Evolutionary conservation across 1,140 invertebrate genomes (phyloP).

Genomic region (Sycophila sp.): DNA sequence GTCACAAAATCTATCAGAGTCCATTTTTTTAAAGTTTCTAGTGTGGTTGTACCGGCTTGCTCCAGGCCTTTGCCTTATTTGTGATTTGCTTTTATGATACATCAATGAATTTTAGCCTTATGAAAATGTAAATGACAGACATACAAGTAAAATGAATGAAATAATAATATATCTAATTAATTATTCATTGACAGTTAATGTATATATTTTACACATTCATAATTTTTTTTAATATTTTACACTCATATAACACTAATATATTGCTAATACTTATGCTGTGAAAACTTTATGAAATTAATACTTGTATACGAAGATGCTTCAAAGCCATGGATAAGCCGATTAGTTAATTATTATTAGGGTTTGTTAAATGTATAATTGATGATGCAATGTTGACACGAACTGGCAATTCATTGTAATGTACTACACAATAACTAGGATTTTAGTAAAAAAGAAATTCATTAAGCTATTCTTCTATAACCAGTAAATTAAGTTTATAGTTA

Average conservation of each 20-base stretch:
- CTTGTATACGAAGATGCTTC: constrained; percentile 29
- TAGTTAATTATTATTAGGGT: constrained; percentile 15
- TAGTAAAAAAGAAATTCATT: too few relatives aligned
- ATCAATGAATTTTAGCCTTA: constrained; percentile 8
- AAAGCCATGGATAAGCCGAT: constrained; percentile 47
- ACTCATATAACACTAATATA: constrained; percentile 15
- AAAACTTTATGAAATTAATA: neutral
- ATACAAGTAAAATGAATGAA: constrained; percentile 1
- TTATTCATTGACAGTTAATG: neutral
- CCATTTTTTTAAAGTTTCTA: constrained; percentile 26
- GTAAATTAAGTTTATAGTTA: constrained; percentile 18
- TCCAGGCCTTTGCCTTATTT: constrained; percentile 54
- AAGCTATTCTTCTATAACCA: too few relatives aligned
- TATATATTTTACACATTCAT: constrained; percentile 8
- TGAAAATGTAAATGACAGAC: constrained; percentile 23
- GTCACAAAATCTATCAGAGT: constrained; percentile 24
- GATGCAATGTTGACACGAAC: constrained; percentile 6
- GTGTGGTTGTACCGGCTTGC: constrained; percentile 66
- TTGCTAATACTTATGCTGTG: too few relatives aligned
- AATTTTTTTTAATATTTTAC: constrained; percentile 13
- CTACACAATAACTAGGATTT: too few relatives aligned
- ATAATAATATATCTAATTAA: neutral
- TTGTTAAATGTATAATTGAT: constrained; percentile 27
- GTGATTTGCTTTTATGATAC: neutral
- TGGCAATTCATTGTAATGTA: neutral